Base-by-base conservation (phyloP, 2,888 invertebrate species). In the Graphium colonna region DNA sequence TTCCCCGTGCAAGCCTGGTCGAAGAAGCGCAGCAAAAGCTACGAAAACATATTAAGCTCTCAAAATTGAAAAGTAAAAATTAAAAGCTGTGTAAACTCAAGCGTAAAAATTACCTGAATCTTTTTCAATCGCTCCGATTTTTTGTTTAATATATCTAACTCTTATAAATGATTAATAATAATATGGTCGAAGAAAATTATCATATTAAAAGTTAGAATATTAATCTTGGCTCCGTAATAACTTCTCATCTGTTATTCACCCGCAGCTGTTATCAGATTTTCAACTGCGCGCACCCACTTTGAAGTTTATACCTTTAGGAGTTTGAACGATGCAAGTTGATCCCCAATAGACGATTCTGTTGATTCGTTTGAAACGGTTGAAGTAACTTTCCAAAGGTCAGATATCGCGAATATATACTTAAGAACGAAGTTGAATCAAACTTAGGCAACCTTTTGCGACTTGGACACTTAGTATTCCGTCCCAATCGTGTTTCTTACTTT, bases 191-290 rank as follows among this genome's bases (percentile, higher is more conserved):
- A 10, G 0, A 28, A 44, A 31, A 16, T 15, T 16, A 18, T 12
- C 18, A 36, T 13, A 18, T 33, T 12, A 8, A 12, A 40, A 4
- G 12, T 41, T 41, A n/a, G 26, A 16, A 3, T 8, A 40, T 49
- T 31, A 49, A 49, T 26, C 28, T 41, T 12, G 2, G n/a, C 8
- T 33, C 18, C 12, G n/a, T 10, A 45, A 28, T 40, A 52, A 52
- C 18, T 46, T 46, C 31, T 31, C 28, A 51, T 51, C 21, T 52
- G 45, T 52, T 46, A 46, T 52, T 52, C 41, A 40, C 40, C 40
- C 8, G 45, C 40, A 40, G 33, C 18, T 46, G 51, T 54, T 58
- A 58, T 54, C 58, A 52, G 51, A 53, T 58, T 56, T 56, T 52
- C 53, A 46, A 41, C 31, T 18, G 46, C 42, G 48, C 49, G 51